phyloP scores from a whole-genome alignment of 2,113 vertebrate species.

The Gadus macrocephalus region DNA sequence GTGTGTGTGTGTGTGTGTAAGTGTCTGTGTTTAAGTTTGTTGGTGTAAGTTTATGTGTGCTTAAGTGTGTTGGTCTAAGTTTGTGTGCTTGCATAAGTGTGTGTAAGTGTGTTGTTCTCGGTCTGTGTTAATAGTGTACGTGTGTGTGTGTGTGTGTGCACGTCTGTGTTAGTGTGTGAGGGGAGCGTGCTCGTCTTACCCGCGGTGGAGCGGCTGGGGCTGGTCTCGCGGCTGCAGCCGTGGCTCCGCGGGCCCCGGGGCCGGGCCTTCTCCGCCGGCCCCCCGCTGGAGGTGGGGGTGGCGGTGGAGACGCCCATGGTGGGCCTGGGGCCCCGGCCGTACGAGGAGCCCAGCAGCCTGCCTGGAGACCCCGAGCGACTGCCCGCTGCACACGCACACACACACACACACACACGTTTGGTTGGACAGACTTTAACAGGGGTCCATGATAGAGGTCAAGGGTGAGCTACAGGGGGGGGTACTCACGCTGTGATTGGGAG shows the following conservation, averaged over 20 bases:
- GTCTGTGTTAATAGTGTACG: too few relatives aligned
- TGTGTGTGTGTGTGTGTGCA: neutral
- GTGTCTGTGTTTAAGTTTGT: too few relatives aligned
- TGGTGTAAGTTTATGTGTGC: too few relatives aligned
- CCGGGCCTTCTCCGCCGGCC: conserved; percentile 74
- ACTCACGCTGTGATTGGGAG: conserved; percentile 93
- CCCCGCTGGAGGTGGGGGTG: conserved; percentile 55
- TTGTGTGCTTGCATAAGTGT: too few relatives aligned
- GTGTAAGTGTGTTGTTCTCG: too few relatives aligned
- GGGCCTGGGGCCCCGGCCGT: conserved; percentile 73
- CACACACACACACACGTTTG: neutral
- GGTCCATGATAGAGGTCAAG: too few relatives aligned
- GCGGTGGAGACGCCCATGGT: conserved; percentile 65
- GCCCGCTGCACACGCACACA: conserved; percentile 71
- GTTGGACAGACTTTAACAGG: neutral
- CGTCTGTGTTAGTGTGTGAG: too few relatives aligned
- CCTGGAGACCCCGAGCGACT: conserved; percentile 94
- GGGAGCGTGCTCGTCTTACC: conserved; percentile 69
- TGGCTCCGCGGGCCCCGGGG: conserved; percentile 87
- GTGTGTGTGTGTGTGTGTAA: too few relatives aligned
- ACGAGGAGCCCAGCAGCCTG: conserved; percentile 80
- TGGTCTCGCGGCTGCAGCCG: conserved; percentile 93
- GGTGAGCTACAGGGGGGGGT: conserved; percentile 4
- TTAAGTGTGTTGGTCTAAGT: too few relatives aligned
- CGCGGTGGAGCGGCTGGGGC: conserved; percentile 80